Base-by-base conservation (phyloP, 2,888 invertebrate genomes). In the Oxyteleia sp. region DNA sequence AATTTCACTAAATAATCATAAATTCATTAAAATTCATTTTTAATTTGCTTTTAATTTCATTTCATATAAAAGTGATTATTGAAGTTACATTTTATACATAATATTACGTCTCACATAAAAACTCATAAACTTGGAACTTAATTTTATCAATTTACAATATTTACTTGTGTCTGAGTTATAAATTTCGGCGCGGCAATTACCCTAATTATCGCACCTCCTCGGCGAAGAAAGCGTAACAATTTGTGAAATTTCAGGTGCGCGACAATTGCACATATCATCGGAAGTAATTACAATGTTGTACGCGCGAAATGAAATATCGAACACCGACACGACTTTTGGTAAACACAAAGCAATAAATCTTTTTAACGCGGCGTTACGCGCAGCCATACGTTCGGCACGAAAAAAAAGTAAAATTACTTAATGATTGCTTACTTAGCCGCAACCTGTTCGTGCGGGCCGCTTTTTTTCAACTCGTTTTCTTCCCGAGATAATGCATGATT, bases 401-500 rank as follows among this genome's bases (percentile, higher is more conserved):
- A 59, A 80, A 74, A 72, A 41, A 74, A 66, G 35, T 51, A 53
- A 80, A 72, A 66, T 72, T 64, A 64, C 59, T 80, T 72, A 80
- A 80, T 74, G 72, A 80, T 61, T 66, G 61, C 72, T 80, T 80
- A 80, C 80, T 80, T 72, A 66, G 57, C 57, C 59, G 45, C 66
- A 72, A 72, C 80, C 66, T 66, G 80, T 74, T 66, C 72, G 66
- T 38, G 66, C 23, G 53, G 57, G 26, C n/a, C 51, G 49, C 13
- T 38, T 74, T 68, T 81, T 81, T 55, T 64, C 41, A 18, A 47
- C 61, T 63, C n/a, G 63, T 69, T 68, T 47, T 75, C 69, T 82
- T 75, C 81, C 23, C 47, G 68, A 81, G 80, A 74, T 81, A 81
- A 81, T 74, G 61, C 80, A 49, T 74, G 72, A 81, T 81, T 81